phyloP scores from a whole-genome alignment of 35 echinoderm and acorn worm genomes.

The Heliocidaris erythrogramma region DNA sequence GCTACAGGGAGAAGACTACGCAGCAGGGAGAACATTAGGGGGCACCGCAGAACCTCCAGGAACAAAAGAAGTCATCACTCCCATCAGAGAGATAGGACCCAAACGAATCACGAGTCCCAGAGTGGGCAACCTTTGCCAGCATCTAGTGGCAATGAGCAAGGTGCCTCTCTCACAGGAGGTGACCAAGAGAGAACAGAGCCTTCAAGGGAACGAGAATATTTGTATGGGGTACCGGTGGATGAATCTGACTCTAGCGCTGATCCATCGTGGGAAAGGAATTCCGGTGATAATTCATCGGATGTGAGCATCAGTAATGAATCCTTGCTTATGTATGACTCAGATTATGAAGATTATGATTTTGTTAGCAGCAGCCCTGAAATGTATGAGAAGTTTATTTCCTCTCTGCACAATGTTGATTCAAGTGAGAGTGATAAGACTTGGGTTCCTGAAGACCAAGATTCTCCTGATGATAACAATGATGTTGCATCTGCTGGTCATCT shows the following conservation, averaged over 20 bases:
- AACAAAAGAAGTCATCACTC: neutral
- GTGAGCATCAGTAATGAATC: constrained; percentile 7
- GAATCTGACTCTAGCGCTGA: constrained; percentile 30
- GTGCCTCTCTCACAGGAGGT: neutral
- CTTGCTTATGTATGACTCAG: constrained; percentile 1
- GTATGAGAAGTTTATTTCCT: constrained; percentile 19
- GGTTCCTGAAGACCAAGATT: neutral
- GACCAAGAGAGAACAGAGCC: neutral
- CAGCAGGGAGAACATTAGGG: neutral
- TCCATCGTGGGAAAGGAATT: constrained; percentile 13
- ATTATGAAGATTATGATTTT: neutral
- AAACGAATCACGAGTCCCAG: neutral
- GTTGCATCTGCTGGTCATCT: no score
- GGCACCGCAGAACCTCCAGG: neutral
- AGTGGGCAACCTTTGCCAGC: neutral
- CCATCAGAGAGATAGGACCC: neutral
- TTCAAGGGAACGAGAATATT: neutral
- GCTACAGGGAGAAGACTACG: neutral
- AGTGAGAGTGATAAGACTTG: constrained; percentile 43
- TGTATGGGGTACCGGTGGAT: neutral
- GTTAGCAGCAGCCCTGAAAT: neutral
- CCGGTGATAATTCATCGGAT: constrained; percentile 22
- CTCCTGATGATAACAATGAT: neutral
- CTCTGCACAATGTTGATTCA: constrained; percentile 1
- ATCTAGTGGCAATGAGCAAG: neutral